Evolutionary conservation across 2,113 vertebrate genomes (phyloP), one percentile per base, ranked within the genome.

Genomic region (Girardinichthys multiradiatus): DNA sequence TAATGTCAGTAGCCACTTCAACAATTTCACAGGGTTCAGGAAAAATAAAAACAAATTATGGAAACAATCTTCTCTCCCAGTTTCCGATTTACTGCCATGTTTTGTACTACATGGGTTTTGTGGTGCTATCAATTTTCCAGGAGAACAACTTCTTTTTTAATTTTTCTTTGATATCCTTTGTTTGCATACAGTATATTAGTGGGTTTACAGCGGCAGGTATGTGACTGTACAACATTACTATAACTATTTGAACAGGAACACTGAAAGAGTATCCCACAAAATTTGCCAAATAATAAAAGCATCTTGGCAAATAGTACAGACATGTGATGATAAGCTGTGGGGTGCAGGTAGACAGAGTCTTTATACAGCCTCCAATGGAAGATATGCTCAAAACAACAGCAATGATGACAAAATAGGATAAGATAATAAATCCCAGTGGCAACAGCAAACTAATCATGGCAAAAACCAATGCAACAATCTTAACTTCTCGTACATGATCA

Each of bases 151-250:
- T 80, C 30, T n/a, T 77, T 57, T 81, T 79, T 10, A 93, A 60
- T 5, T 42, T 73, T 11, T 91, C 76, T 72, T 90, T 93, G 13
- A 93, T 89, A 2, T 90, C 87, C 26, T 92, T 84, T 8, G 89
- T 92, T 81, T 86, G 90, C 5, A 92, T 89, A 54, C 85, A 90
- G 67, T 90, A 92, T 37, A 93, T 91, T 2, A 91, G 11, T 10
- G 93, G 93, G 61, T 93, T 92, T 6, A 92, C 37, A 17, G 86
- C 79, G 29, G 88, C 79, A 68, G 91, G 91, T 14, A 90, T 15
- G 9, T 90, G 61, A 67, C 89, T 93, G 67, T 93, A 92, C 28
- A 89, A 19, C 86, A 94, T 81, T n/a, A 87, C 64, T 1, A 92
- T 8, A 26, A 83, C 26, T 28, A 90, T 76, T 5, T 80, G 79